Evolutionary conservation across 2,797 vertebrate species (phyloP).

Genomic region (Aplochiton taeniatus): DNA sequence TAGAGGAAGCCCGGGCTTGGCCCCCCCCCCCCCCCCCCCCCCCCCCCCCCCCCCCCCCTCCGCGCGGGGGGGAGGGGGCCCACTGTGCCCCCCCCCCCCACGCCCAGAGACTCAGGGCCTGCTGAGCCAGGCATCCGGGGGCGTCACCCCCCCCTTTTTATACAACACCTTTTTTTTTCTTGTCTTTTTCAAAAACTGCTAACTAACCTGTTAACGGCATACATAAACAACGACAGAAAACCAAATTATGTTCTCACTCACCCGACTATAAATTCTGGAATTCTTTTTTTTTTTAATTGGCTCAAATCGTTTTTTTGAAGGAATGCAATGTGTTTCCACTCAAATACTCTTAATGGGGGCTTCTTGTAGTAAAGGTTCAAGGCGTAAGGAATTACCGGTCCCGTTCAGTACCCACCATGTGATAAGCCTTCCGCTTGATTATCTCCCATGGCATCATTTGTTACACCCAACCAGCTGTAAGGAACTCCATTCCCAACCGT

Average conservation of each 20-base stretch:
- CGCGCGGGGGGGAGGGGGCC: slow-evolving; percentile 44
- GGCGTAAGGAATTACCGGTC: no score
- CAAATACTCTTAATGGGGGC: no score
- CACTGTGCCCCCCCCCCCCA: no score
- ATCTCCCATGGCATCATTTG: no score
- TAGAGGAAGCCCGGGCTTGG: slow-evolving; percentile 70
- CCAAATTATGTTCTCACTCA: neutral
- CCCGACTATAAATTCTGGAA: neutral
- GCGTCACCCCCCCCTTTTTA: slow-evolving; percentile 64
- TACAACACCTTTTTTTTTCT: slow-evolving; percentile 41
- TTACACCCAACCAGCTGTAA: no score
- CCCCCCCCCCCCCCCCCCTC: slow-evolving; percentile 77
- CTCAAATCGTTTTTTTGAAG: no score
- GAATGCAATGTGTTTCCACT: no score
- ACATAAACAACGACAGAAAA: slow-evolving; percentile 24
- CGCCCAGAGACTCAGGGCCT: slow-evolving; percentile 85
- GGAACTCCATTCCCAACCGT: no score
- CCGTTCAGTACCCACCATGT: no score
- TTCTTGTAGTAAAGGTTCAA: no score
- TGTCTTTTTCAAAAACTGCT: slow-evolving; percentile 65
- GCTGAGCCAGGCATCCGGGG: slow-evolving; percentile 64
- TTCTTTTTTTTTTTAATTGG: neutral
- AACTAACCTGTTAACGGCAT: slow-evolving; percentile 40
- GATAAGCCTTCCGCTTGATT: no score
- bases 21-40: slow-evolving; percentile 52